phyloP scores from a whole-genome alignment of 2,797 vertebrate genomes.

The Okamejei kenojei region DNA sequence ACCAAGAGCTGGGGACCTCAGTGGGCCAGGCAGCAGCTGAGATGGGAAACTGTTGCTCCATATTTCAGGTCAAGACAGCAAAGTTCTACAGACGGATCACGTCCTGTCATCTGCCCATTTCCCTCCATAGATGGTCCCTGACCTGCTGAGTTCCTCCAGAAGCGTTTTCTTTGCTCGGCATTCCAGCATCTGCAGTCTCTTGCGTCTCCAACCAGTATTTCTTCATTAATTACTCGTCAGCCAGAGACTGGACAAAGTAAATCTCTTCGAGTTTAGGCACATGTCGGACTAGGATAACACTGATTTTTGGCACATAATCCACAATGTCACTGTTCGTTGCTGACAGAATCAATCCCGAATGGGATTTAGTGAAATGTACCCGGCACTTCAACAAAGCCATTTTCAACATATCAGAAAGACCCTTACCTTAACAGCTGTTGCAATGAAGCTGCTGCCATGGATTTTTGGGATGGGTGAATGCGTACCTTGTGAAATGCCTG shows the following conservation, averaged over 20 bases:
- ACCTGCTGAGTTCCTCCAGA: too few species aligned
- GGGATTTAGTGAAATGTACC: not conserved
- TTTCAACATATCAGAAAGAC: not conserved
- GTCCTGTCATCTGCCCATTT: too few species aligned
- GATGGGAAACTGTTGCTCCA: too few species aligned
- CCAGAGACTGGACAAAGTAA: not conserved
- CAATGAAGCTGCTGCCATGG: slow-evolving; percentile 79
- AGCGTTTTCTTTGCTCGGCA: too few species aligned
- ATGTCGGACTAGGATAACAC: not conserved
- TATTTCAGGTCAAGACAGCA: too few species aligned
- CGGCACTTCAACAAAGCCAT: not conserved
- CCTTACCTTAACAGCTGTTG: slow-evolving; percentile 85
- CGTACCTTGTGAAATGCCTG: slow-evolving; percentile 62
- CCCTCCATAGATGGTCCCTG: too few species aligned
- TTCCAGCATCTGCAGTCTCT: too few species aligned
- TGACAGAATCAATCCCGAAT: not conserved
- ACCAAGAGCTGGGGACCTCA: too few species aligned
- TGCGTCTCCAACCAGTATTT: not conserved
- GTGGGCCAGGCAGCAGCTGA: too few species aligned
- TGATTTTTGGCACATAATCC: not conserved
- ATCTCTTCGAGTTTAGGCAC: too few species aligned
- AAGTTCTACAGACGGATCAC: too few species aligned
- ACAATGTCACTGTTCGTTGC: not conserved
- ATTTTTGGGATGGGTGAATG: slow-evolving; percentile 84
- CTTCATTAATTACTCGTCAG: not conserved